A percentile compares a stretch with the other conserved stretches of the same genome.
Evolutionary conservation across 2,888 invertebrate genomes (phyloP).

Genomic region (Neoscelio sp.): DNA sequence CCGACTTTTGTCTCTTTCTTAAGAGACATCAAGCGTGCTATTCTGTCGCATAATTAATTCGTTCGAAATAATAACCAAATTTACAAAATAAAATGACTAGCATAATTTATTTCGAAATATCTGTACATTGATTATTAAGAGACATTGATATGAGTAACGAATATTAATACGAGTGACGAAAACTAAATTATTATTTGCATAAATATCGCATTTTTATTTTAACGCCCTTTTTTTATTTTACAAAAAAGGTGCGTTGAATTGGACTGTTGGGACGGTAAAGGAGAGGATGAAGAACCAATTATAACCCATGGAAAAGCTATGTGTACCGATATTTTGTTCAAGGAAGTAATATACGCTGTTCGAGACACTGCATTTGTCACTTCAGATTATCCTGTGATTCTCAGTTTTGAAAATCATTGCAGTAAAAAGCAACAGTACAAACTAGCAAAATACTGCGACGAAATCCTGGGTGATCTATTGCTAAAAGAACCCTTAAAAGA

Average conservation of each 20-base stretch:
- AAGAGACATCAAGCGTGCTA: too few species aligned
- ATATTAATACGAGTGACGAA: too few species aligned
- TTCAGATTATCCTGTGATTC: conserved; percentile 97
- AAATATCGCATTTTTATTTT: too few species aligned
- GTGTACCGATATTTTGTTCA: conserved; percentile 99
- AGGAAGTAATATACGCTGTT: conserved; percentile 98
- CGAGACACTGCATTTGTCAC: conserved; percentile 99
- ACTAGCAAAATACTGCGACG: conserved; percentile 99
- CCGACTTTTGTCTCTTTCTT: too few species aligned
- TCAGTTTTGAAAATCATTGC: conserved; percentile 99
- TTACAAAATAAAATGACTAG: too few species aligned
- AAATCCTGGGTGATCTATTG: conserved; percentile 96
- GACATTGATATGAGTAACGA: too few species aligned
- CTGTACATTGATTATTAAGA: too few species aligned
- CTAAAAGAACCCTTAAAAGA: conserved; percentile 95
- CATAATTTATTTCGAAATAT: too few species aligned
- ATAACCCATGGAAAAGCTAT: conserved; percentile 99
- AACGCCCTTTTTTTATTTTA: background rate
- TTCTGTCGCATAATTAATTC: too few species aligned
- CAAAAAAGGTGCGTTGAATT: conserved; percentile 95
- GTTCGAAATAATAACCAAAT: too few species aligned
- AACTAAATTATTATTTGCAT: too few species aligned
- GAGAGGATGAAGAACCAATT: conserved; percentile 99
- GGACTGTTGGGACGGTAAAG: conserved; percentile 99
- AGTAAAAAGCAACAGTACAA: conserved; percentile 99